A percentile compares a stretch with the other conserved stretches of the same genome.
These are phyloP conservation scores for Hippasteria phrygiana DNA, from an alignment of 53 echinoderm and acorn worm species.

Conservation along the genomic window DNA sequence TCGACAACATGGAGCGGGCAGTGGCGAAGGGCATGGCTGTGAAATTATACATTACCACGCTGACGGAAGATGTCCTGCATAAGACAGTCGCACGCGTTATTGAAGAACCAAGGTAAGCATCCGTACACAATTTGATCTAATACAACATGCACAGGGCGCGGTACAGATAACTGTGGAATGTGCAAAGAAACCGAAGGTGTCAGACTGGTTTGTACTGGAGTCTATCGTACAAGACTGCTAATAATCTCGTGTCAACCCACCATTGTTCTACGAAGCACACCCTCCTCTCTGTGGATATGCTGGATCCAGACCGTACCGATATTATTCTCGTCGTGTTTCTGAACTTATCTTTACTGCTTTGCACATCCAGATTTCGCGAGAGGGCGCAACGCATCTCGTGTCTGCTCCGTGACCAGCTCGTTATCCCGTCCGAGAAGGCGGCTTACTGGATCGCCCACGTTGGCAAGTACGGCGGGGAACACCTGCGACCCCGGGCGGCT, in stretches of 20 bases:
- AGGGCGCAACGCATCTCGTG: constrained; percentile 27
- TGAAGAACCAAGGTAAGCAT: constrained; percentile 21
- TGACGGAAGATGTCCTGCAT: constrained; percentile 13
- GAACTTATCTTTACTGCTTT: neutral
- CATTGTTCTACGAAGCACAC: no score
- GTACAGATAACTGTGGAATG: neutral
- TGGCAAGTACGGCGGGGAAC: constrained; percentile 17
- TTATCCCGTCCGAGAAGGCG: constrained; percentile 44
- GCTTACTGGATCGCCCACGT: constrained; percentile 54
- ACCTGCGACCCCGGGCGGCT: constrained; percentile 37
- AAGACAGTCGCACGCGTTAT: constrained; percentile 17
- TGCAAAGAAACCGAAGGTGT: no score
- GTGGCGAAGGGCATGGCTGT: constrained; percentile 43
- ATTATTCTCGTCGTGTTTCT: no score
- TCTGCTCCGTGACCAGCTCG: constrained; percentile 14
- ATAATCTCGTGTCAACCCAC: no score
- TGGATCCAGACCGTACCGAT: no score
- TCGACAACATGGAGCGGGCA: constrained; percentile 54
- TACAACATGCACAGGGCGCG: neutral
- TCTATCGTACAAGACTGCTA: no score
- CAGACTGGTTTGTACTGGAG: no score
- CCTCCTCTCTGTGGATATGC: no score
- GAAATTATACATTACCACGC: constrained; percentile 19
- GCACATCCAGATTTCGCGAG: constrained; percentile 13
- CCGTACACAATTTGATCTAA: neutral